Base-by-base conservation (phyloP, 2,888 invertebrate genomes). In the Calameuta filiformis region DNA sequence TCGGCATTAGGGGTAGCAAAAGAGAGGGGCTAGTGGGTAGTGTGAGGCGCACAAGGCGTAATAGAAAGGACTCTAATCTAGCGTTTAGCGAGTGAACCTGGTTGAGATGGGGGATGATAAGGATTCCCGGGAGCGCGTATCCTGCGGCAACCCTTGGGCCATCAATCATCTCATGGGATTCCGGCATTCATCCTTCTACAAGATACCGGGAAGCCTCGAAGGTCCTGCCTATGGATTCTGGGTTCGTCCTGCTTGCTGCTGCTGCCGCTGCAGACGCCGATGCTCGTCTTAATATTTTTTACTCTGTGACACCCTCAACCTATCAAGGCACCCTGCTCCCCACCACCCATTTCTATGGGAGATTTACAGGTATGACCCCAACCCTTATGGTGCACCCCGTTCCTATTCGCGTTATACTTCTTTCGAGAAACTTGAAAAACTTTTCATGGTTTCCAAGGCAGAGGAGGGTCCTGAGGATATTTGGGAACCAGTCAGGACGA, bases 81-180 rank as follows among this genome's bases (percentile, higher is more conserved):
- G 69, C 69, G 69, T 69, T 69, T 69, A 69, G 69, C 33, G 69
- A 69, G 23, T 69, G 33, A 69, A 69, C 69, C 69, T 69, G 69
- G 69, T 69, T 30, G 12, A 69, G 69, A 69, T 69, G 69, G 31
- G 69, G 30, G 33, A 69, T 30, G 69, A 69, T 69, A 69, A 33
- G 69, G 69, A 69, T 69, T 69, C 40, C 15, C 15, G 11, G 31
- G 30, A 69, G 69, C 69, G 33, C 30, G 30, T 30, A 69, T 30
- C 69, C 33, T 69, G 12, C 33, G 69, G 69, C 12, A 30, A 33
- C 69, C 31, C 69, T 12, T 33, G 69, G 71, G 77, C 77, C 68
- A 77, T 77, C 77, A 69, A 77, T 77, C 77, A 77, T 77, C 74
- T 69, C 40, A 23, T 74, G 69, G 75, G 77, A 77, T 74, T 74